These are phyloP conservation scores for Oscheius onirici DNA, from an alignment of 2,888 invertebrate genomes.

Conservation along the genomic window DNA sequence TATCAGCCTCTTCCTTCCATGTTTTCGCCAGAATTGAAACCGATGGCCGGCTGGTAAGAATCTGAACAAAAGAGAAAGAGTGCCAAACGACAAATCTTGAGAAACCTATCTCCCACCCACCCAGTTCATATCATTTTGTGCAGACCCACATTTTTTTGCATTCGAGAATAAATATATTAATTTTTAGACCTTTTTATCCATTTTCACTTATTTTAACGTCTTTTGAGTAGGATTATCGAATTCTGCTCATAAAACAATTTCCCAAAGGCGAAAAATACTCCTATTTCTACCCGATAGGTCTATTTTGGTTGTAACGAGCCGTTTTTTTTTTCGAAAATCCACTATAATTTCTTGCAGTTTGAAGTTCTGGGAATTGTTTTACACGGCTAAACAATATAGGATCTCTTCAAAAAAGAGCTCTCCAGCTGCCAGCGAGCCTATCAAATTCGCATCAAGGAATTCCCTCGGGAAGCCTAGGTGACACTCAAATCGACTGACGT, in stretches of 20 bases:
- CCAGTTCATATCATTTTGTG: slow-evolving; percentile 19
- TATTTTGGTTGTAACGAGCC: too few species aligned
- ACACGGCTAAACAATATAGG: too few species aligned
- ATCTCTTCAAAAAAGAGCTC: not conserved
- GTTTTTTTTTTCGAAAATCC: too few species aligned
- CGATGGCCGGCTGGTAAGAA: slow-evolving; percentile 35
- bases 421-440: not conserved
- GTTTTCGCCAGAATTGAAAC: slow-evolving; percentile 32
- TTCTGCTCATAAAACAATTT: too few species aligned
- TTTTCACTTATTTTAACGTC: too few species aligned
- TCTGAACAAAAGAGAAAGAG: not conserved
- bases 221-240: too few species aligned
- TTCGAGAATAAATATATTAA: slow-evolving; percentile 25
- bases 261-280: too few species aligned
- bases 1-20: slow-evolving; percentile 28
- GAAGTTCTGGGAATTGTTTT: too few species aligned
- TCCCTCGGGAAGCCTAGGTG: slow-evolving; percentile 12
- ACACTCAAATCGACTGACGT: slow-evolving; percentile 31
- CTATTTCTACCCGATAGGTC: too few species aligned
- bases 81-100: not conserved
- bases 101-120: not conserved
- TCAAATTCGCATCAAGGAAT: slow-evolving; percentile 23
- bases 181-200: too few species aligned
- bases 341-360: too few species aligned
- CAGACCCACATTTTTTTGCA: not conserved